phyloP scores from a whole-genome alignment of 2,888 invertebrate species.

The Erynnis tages region DNA sequence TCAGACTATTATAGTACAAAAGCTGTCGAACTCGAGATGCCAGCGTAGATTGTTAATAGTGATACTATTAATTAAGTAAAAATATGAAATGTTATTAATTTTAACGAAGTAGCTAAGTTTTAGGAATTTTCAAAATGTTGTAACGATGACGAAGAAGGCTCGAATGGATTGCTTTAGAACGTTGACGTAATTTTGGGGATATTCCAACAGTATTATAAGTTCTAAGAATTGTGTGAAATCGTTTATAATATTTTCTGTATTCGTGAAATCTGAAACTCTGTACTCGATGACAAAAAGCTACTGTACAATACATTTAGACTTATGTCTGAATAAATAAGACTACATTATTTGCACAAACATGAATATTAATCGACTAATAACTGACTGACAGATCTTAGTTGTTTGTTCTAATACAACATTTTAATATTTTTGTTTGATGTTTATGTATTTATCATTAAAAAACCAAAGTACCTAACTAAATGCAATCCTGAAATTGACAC shows the following conservation, averaged over 20 bases:
- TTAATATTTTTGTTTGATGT: too few species aligned
- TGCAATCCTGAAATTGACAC: too few species aligned
- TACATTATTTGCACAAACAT: too few species aligned
- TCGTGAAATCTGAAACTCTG: slow-evolving; percentile 25
- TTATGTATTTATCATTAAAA: too few species aligned
- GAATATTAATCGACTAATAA: too few species aligned
- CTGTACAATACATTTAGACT: too few species aligned
- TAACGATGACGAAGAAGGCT: slow-evolving; percentile 50
- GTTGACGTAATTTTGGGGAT: slow-evolving; percentile 47
- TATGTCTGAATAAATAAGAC: too few species aligned
- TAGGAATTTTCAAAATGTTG: slow-evolving; percentile 74
- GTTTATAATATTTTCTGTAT: slow-evolving; percentile 15
- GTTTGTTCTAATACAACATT: too few species aligned
- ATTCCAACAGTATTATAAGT: slow-evolving; percentile 60
- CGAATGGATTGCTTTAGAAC: slow-evolving; percentile 38
- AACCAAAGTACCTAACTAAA: too few species aligned
- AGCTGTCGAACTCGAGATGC: slow-evolving; percentile 60
- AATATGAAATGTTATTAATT: slow-evolving; percentile 76
- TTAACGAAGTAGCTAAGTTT: slow-evolving; percentile 69
- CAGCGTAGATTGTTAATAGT: slow-evolving; percentile 79
- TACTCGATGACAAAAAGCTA: too few species aligned
- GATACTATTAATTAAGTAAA: slow-evolving; percentile 76
- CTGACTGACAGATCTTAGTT: too few species aligned
- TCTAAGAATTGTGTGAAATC: slow-evolving; percentile 21
- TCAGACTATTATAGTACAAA: too few species aligned